Conservation (phyloP, 2,888 invertebrate genomes). For the Arge pagana region DNA sequence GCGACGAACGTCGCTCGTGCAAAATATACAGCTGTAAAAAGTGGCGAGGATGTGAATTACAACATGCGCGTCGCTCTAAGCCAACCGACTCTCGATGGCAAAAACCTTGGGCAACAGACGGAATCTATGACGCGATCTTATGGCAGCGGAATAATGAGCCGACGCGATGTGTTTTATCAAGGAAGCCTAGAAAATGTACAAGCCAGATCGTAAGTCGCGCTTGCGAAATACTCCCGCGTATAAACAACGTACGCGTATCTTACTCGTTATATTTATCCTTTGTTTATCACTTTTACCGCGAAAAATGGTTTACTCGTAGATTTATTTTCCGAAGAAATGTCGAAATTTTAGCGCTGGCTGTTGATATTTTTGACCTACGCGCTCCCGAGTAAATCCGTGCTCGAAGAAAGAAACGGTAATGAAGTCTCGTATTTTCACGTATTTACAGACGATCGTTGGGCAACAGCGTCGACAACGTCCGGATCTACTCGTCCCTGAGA, state of each 20-base stretch:
- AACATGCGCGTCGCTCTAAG: constrained; percentile 67
- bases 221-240: not conserved
- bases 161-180: constrained; percentile 88
- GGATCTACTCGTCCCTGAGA: constrained; percentile 34
- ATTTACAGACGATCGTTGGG: constrained; percentile 36
- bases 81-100: constrained; percentile 68
- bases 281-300: no score
- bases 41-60: constrained; percentile 29
- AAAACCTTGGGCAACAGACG: constrained; percentile 56
- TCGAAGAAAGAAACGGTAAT: not conserved
- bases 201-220: constrained; percentile 41
- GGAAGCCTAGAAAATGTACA: constrained; percentile 69
- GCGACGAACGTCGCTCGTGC: constrained; percentile 32
- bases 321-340: no score
- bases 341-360: no score
- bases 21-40: constrained; percentile 30
- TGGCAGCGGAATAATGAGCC: constrained; percentile 79
- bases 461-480: constrained; percentile 35
- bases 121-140: constrained; percentile 48
- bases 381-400: no score
- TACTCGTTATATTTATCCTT: no score
- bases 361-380: no score
- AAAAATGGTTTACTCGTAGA: no score
- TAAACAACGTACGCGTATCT: not conserved
- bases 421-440: not conserved